Conservation (phyloP, 2,888 invertebrate species). For the Abscondita cerata region DNA sequence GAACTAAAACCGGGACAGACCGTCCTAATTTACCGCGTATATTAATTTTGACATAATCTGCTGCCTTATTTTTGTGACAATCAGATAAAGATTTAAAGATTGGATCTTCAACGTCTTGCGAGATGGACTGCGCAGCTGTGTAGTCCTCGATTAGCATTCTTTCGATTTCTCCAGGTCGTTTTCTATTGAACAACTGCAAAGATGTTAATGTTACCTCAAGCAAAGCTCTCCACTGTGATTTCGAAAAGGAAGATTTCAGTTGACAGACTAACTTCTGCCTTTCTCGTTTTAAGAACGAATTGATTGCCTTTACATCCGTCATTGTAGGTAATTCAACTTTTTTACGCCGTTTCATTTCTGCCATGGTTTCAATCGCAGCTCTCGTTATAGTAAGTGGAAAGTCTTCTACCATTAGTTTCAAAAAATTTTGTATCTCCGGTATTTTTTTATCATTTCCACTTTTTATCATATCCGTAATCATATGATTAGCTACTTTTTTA, state of each 20-base stretch:
- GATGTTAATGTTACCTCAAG: too few relatives aligned
- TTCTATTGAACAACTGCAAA: neutral
- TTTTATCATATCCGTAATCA: neutral
- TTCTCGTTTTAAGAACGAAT: neutral
- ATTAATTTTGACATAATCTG: slow-evolving; percentile 17
- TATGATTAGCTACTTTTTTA: neutral
- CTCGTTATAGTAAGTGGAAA: neutral
- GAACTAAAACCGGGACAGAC: slow-evolving; percentile 10
- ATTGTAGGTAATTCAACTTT: neutral
- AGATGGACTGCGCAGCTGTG: neutral
- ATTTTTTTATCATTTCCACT: neutral
- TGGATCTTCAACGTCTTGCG: neutral
- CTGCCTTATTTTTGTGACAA: slow-evolving; percentile 3
- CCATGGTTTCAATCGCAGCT: neutral
- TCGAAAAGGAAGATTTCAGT: neutral
- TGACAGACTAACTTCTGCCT: neutral
- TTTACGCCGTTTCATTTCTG: slow-evolving; percentile 1
- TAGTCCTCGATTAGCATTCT: neutral
- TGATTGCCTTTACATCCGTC: neutral
- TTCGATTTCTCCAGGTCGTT: neutral
- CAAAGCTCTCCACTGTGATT: neutral
- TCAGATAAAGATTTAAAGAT: neutral
- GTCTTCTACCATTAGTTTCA: neutral
- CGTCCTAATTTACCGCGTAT: slow-evolving; percentile 25
- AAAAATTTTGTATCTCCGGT: neutral